Conservation (phyloP, 2,888 invertebrate genomes). For the Lissonota sp. region DNA sequence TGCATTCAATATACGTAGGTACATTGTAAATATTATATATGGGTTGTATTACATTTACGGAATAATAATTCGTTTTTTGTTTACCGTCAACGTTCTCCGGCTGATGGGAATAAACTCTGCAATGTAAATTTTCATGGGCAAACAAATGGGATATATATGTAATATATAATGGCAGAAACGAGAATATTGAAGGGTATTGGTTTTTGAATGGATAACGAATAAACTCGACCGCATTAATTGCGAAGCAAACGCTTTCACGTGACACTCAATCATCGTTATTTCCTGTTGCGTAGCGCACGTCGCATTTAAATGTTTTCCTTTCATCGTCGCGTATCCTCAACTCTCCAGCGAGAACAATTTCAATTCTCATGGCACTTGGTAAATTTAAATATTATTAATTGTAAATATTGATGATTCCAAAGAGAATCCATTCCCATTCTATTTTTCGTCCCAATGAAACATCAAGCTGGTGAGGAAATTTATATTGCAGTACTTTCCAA, state of each 20-base stretch:
- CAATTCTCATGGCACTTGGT: not conserved
- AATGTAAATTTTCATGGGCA: not conserved
- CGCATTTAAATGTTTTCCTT: not conserved
- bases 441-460: too few relatives aligned
- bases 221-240: not conserved
- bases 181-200: not conserved
- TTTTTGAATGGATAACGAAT: not conserved
- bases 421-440: too few relatives aligned
- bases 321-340: not conserved
- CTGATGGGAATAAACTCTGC: constrained; percentile 22
- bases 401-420: too few relatives aligned
- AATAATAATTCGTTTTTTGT: too few relatives aligned
- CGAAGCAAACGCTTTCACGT: not conserved
- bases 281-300: not conserved
- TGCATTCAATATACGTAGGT: too few relatives aligned
- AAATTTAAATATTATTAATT: not conserved
- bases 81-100: not conserved
- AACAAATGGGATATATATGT: not conserved
- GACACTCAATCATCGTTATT: not conserved
- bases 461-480: too few relatives aligned
- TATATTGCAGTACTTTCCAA: not conserved
- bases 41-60: too few relatives aligned
- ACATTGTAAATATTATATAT: too few relatives aligned
- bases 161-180: not conserved
- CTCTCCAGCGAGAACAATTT: not conserved